Conservation (phyloP, 2,888 invertebrate species). For the Caenorhabditis macrosperma region DNA sequence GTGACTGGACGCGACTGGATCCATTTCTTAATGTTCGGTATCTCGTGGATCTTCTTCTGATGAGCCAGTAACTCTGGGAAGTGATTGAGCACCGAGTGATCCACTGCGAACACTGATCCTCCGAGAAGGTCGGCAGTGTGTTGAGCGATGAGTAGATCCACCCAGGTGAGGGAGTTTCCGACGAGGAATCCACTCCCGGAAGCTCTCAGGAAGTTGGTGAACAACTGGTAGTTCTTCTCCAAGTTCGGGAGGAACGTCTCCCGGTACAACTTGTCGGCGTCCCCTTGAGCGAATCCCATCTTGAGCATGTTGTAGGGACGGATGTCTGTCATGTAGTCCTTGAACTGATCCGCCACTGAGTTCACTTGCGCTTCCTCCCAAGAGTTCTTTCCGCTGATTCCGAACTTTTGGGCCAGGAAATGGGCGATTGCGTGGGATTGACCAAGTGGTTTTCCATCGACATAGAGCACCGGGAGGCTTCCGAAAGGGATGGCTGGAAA, state of each 20-base stretch:
- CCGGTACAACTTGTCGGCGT: slow-evolving; percentile 57
- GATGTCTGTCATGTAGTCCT: slow-evolving; percentile 63
- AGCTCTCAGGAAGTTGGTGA: slow-evolving; percentile 66
- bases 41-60: slow-evolving; percentile 73
- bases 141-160: slow-evolving; percentile 72
- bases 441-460: slow-evolving; percentile 66
- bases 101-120: too few species aligned
- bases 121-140: slow-evolving; percentile 63
- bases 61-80: slow-evolving; percentile 68
- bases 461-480: slow-evolving; percentile 69
- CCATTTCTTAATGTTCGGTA: slow-evolving; percentile 73
- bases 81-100: too few species aligned
- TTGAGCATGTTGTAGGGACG: slow-evolving; percentile 58
- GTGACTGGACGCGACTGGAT: slow-evolving; percentile 72
- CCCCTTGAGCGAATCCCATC: slow-evolving; percentile 64
- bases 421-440: slow-evolving; percentile 68
- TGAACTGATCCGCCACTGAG: slow-evolving; percentile 66
- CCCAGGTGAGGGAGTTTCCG: slow-evolving; percentile 68
- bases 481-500: slow-evolving; percentile 69
- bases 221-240: slow-evolving; percentile 70
- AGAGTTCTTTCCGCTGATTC: slow-evolving; percentile 65
- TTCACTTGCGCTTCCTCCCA: slow-evolving; percentile 66
- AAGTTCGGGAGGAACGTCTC: slow-evolving; percentile 68
- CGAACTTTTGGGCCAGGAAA: slow-evolving; percentile 64
- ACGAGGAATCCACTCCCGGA: slow-evolving; percentile 71